phyloP scores from a whole-genome alignment of 1,140 invertebrate species.

The Microplitis demolitor region DNA sequence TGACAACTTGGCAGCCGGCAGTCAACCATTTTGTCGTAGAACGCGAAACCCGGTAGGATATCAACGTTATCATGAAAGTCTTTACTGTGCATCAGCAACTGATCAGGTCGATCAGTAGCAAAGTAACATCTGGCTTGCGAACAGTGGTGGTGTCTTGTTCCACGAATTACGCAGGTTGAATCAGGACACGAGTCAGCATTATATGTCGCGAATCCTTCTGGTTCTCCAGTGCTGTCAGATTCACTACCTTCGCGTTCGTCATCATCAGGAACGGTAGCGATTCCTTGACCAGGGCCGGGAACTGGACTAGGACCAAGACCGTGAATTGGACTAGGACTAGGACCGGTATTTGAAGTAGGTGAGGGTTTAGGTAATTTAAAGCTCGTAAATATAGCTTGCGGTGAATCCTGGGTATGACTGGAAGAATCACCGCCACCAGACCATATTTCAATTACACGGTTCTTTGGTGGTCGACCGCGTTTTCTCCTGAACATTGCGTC shows the following conservation, averaged over 20 bases:
- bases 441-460: constrained; percentile 89
- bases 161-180: constrained; percentile 65
- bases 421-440: constrained; percentile 68
- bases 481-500: constrained; percentile 90
- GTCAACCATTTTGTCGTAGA: constrained; percentile 79
- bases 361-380: constrained; percentile 85
- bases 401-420: constrained; percentile 68
- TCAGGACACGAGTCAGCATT: constrained; percentile 69
- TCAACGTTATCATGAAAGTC: constrained; percentile 85
- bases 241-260: constrained; percentile 61
- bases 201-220: constrained; percentile 67
- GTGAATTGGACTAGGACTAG: constrained; percentile 46
- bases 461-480: constrained; percentile 88
- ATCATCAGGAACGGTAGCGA: constrained; percentile 42
- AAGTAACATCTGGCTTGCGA: constrained; percentile 72
- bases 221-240: constrained; percentile 48
- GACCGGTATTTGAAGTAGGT: neutral
- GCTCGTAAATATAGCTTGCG: constrained; percentile 90
- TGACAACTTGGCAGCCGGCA: constrained; percentile 73
- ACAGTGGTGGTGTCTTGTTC: constrained; percentile 73
- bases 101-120: constrained; percentile 70
- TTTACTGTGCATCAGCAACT: constrained; percentile 73
- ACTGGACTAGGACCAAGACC: neutral
- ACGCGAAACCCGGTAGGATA: constrained; percentile 81
- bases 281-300: neutral